Conservation (phyloP, 2,888 invertebrate species). For the Amphipyra tragopoginis region DNA sequence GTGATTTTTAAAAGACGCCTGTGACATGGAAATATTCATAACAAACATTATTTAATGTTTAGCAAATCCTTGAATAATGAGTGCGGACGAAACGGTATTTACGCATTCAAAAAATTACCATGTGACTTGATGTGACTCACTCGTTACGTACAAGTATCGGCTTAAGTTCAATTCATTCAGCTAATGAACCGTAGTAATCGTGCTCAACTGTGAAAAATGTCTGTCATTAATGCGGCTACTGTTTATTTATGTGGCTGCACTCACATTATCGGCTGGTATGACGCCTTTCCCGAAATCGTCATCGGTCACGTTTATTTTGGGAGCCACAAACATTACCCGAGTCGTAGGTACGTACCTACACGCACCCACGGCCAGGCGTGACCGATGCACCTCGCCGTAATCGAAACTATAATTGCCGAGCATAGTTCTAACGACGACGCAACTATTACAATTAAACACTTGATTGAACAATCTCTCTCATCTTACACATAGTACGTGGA, state of each 20-base stretch:
- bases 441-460: conserved; percentile 45
- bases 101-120: conserved; percentile 28
- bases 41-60: conserved; percentile 37
- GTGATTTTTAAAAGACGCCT: conserved; percentile 23
- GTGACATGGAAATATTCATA: conserved; percentile 30
- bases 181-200: conserved; percentile 71
- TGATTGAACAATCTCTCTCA: conserved; percentile 36
- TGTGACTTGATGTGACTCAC: conserved; percentile 57
- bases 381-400: conserved; percentile 49
- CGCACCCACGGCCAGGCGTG: conserved; percentile 34
- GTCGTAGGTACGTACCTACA: conserved; percentile 27
- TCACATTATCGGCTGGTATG: conserved; percentile 73
- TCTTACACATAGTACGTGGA: conserved; percentile 26
- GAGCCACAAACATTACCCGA: conserved; percentile 66
- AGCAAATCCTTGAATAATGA: conserved; percentile 36
- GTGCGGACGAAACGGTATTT: conserved; percentile 29
- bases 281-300: conserved; percentile 80
- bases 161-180: conserved; percentile 57
- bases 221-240: conserved; percentile 70
- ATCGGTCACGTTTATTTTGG: conserved; percentile 83
- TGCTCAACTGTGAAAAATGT: conserved; percentile 70
- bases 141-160: conserved; percentile 40
- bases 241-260: conserved; percentile 73
- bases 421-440: conserved; percentile 25
- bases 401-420: conserved; percentile 37